phyloP scores from a whole-genome alignment of 2,888 invertebrate species.

The Conomelus anceps region DNA sequence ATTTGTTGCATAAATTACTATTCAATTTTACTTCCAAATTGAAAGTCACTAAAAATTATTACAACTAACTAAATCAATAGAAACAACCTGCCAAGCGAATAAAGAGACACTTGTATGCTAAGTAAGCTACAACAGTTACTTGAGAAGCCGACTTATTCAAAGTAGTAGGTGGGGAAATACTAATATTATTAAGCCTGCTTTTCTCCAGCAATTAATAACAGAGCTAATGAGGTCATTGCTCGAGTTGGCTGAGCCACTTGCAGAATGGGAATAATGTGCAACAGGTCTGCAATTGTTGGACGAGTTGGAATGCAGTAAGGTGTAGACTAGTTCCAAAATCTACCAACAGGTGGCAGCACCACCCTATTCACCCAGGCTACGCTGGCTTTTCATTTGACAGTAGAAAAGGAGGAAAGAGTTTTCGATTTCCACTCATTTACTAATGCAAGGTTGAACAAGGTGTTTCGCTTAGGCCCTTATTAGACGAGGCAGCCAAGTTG shows the following conservation, averaged over 20 bases:
- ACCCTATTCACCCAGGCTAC: too few species aligned
- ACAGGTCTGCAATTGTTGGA: not conserved
- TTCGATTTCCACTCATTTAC: too few species aligned
- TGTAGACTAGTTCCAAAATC: not conserved
- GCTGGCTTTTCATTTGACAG: too few species aligned
- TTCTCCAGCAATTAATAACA: not conserved
- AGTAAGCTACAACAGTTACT: not conserved
- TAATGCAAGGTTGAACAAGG: too few species aligned
- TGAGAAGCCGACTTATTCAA: not conserved
- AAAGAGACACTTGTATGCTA: not conserved
- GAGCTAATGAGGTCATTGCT: not conserved
- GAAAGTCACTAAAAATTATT: too few species aligned
- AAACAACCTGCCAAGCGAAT: not conserved
- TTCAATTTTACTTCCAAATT: too few species aligned
- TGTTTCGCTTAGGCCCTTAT: too few species aligned
- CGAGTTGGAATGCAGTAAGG: not conserved
- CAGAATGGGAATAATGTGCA: not conserved
- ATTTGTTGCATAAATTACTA: too few species aligned
- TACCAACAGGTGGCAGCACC: not conserved
- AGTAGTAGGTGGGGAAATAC: too few species aligned
- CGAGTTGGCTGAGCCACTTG: too few species aligned
- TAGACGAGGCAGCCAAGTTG: too few species aligned
- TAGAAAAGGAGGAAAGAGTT: not conserved
- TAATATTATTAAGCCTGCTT: not conserved
- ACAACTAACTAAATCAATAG: not conserved